Conservation (phyloP, 2,797 vertebrate species). For the Hippopotamyrus pictus region DNA sequence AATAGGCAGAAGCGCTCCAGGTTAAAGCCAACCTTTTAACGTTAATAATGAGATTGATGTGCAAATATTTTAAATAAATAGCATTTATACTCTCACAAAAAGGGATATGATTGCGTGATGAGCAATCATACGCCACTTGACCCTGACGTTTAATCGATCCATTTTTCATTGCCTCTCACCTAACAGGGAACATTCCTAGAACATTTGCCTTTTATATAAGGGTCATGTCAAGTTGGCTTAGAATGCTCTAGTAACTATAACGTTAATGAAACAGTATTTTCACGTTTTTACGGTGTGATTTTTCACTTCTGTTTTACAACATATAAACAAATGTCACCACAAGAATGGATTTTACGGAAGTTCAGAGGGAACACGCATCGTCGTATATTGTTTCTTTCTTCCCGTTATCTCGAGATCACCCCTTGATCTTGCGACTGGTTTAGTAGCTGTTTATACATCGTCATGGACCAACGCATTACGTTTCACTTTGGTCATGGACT, state of each 20-base stretch:
- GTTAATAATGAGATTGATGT: background rate
- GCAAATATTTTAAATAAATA: background rate
- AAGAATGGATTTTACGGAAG: background rate
- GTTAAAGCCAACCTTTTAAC: background rate
- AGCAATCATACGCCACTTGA: background rate
- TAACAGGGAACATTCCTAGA: background rate
- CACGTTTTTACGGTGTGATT: background rate
- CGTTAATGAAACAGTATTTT: background rate
- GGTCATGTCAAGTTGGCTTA: background rate
- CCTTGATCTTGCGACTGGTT: background rate
- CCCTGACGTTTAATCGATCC: background rate
- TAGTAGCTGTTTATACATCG: background rate
- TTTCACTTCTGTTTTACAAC: background rate
- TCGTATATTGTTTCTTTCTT: background rate
- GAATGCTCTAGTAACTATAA: background rate
- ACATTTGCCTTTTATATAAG: background rate
- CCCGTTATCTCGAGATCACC: background rate
- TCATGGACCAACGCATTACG: background rate
- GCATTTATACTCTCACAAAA: background rate
- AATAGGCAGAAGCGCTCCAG: background rate
- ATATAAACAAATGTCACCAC: background rate
- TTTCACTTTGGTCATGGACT: background rate
- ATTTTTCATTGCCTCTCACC: background rate
- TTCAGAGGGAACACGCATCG: background rate
- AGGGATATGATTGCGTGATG: background rate